These are phyloP conservation scores for Drosophila biarmipes DNA, from an alignment of 1,140 invertebrate species.

Conservation along the genomic window DNA sequence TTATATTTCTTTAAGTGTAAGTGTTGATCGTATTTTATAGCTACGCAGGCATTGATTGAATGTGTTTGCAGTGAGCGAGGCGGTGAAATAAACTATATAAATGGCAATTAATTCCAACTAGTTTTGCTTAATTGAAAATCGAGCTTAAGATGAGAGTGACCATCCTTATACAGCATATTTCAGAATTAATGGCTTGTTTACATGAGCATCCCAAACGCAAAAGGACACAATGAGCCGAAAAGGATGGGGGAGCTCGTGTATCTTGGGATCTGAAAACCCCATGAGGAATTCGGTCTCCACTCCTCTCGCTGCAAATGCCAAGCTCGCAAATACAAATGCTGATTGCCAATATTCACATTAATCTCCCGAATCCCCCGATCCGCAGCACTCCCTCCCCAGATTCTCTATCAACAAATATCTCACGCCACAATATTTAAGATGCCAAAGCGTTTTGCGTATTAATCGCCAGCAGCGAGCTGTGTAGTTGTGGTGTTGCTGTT, in stretches of 20 bases:
- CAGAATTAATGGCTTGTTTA: background rate
- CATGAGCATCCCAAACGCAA: too few relatives aligned
- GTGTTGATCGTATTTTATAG: background rate
- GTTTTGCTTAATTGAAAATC: slow-evolving; percentile 2
- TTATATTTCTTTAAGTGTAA: background rate
- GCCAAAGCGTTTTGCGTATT: slow-evolving; percentile 81
- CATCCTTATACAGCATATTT: background rate
- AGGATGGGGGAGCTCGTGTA: slow-evolving; percentile 10
- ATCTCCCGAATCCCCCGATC: slow-evolving; percentile 40
- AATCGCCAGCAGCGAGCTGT: slow-evolving; percentile 49
- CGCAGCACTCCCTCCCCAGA: slow-evolving; percentile 8
- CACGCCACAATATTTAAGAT: slow-evolving; percentile 82
- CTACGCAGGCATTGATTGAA: background rate
- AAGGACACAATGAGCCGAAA: slow-evolving; percentile 21
- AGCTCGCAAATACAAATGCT: slow-evolving; percentile 73
- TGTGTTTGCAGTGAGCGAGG: background rate
- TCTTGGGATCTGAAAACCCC: slow-evolving; percentile 17
- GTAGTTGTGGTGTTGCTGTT: slow-evolving; percentile 2
- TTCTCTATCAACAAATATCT: slow-evolving; percentile 51
- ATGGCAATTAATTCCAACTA: background rate
- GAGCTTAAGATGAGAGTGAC: background rate
- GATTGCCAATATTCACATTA: slow-evolving; percentile 80
- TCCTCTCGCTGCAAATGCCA: slow-evolving; percentile 64
- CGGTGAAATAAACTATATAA: background rate
- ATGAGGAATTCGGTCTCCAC: slow-evolving; percentile 38